These are phyloP conservation scores for Alligator sinensis DNA, from an alignment of 2,113 vertebrate species.

Conservation along the genomic window DNA sequence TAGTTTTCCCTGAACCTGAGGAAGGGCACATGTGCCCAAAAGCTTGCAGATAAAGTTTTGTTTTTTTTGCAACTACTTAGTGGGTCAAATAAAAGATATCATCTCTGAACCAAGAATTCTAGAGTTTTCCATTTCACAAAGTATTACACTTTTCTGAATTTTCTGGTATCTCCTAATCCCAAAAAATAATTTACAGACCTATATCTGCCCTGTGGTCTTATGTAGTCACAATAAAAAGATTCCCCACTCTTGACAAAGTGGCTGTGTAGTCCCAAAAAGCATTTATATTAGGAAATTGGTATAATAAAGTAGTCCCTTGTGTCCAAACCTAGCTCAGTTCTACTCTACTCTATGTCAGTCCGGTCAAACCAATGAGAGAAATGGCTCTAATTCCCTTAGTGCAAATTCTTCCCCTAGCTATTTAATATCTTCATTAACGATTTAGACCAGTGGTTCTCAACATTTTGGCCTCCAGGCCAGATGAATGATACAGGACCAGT, in stretches of 20 bases:
- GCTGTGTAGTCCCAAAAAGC: not conserved
- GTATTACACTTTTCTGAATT: not conserved
- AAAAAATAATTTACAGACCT: slow-evolving; percentile 21
- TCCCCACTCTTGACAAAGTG: not conserved
- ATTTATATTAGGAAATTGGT: not conserved
- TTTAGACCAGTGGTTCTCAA: no score
- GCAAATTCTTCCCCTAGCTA: not conserved
- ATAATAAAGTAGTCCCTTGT: slow-evolving; percentile 18
- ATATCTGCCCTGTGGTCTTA: slow-evolving; percentile 31
- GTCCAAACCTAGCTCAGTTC: not conserved
- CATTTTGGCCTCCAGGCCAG: no score
- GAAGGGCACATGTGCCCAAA: no score
- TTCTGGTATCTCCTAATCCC: slow-evolving; percentile 27
- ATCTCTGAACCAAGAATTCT: no score
- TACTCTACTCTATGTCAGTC: slow-evolving; percentile 25
- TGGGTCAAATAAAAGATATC: no score
- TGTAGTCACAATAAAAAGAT: not conserved
- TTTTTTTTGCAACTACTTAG: no score
- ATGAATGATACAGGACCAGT: no score
- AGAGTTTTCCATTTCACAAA: not conserved
- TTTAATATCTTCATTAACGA: not conserved
- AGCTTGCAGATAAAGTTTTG: no score
- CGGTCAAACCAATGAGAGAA: slow-evolving; percentile 21
- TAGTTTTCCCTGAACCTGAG: no score
- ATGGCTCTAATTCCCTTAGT: not conserved